These are phyloP conservation scores for Danio kyathit DNA, from an alignment of 2,797 vertebrate genomes.

Conservation along the genomic window DNA sequence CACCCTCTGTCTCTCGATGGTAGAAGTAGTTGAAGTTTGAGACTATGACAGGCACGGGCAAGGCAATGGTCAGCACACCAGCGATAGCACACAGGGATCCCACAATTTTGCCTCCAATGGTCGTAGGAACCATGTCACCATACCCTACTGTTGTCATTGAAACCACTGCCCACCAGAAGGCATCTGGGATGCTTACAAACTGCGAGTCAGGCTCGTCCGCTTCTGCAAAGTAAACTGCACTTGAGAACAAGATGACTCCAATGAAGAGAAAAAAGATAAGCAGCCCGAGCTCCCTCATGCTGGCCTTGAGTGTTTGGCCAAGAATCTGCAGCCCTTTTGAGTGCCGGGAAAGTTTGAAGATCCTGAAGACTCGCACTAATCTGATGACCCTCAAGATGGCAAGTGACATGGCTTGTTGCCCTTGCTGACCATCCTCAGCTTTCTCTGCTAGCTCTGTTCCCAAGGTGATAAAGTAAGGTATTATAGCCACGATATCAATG, in stretches of 20 bases:
- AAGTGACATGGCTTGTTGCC: constrained; percentile 98
- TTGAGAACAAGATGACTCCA: constrained; percentile 98
- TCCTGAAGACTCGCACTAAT: constrained; percentile 95
- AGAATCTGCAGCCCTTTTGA: constrained; percentile 97
- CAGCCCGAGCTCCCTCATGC: constrained; percentile 94
- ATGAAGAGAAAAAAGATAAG: constrained; percentile 99
- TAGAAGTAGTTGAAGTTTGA: constrained; percentile 95
- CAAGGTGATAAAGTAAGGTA: constrained; percentile 97
- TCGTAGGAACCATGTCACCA: constrained; percentile 91
- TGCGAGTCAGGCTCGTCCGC: constrained; percentile 89
- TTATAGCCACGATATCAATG: constrained; percentile 99
- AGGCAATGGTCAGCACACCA: constrained; percentile 89
- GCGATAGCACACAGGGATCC: constrained; percentile 91
- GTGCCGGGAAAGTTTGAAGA: constrained; percentile 97
- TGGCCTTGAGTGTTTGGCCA: constrained; percentile 96
- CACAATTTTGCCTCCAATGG: constrained; percentile 91
- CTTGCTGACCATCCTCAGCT: constrained; percentile 92
- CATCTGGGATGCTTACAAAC: constrained; percentile 89
- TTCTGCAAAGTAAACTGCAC: constrained; percentile 97
- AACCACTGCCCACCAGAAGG: constrained; percentile 93
- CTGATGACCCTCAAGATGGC: constrained; percentile 97
- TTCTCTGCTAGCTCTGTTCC: constrained; percentile 96
- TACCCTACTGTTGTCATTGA: constrained; percentile 93
- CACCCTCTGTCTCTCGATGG: constrained; percentile 90
- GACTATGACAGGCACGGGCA: constrained; percentile 90